Evolutionary conservation across 1,140 invertebrate species (phyloP).

Genomic region (Drosophila fuyamai): DNA sequence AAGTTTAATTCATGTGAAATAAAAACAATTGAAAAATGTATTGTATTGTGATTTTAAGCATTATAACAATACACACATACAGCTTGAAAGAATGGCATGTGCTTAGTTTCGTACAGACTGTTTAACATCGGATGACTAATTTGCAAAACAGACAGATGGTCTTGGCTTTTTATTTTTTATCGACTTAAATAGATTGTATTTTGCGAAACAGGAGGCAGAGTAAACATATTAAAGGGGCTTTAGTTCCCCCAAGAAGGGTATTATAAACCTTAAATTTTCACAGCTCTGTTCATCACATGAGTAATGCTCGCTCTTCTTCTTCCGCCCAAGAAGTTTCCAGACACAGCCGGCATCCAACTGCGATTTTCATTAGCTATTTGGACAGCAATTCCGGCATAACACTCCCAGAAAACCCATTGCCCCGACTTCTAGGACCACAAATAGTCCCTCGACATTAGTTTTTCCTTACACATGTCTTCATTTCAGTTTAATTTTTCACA

Average conservation of each 20-base stretch:
- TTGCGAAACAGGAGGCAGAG: not conserved
- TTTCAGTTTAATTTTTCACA: not conserved
- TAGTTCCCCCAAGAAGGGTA: not conserved
- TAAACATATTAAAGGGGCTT: fast-evolving
- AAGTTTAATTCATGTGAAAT: no score
- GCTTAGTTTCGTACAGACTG: not conserved
- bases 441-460: not conserved
- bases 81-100: not conserved
- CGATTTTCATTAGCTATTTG: slow-evolving; percentile 39
- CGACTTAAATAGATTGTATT: no score
- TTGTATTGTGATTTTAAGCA: not conserved
- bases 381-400: not conserved
- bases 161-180: not conserved
- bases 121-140: slow-evolving; percentile 13
- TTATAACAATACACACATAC: no score
- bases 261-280: slow-evolving; percentile 19
- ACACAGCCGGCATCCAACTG: slow-evolving; percentile 75
- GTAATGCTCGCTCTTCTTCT: slow-evolving; percentile 60
- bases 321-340: slow-evolving; percentile 74
- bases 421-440: slow-evolving; percentile 5
- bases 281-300: slow-evolving; percentile 66
- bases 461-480: slow-evolving; percentile 8
- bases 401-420: not conserved
- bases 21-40: no score
- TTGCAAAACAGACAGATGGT: not conserved